Percentiles rank a stretch among this genome's conserved stretches.
Conservation (phyloP, 1,140 invertebrate species). For the Theocolax elegans region DNA sequence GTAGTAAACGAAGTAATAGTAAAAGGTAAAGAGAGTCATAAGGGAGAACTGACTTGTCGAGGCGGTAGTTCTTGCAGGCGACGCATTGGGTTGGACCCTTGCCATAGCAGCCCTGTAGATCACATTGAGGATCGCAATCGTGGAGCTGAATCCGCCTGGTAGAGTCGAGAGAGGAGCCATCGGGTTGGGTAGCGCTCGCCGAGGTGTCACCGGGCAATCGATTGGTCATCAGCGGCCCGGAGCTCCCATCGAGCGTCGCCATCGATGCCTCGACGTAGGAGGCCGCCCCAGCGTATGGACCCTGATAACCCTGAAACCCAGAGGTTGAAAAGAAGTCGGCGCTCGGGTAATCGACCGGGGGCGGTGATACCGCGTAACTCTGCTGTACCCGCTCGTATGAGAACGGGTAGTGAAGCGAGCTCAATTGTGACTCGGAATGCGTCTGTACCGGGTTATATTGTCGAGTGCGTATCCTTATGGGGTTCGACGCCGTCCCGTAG, state of each 20-base stretch:
- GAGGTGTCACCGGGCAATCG: slow-evolving; percentile 56
- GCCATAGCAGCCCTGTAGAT: slow-evolving; percentile 83
- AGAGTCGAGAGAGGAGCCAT: slow-evolving; percentile 60
- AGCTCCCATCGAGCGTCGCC: slow-evolving; percentile 75
- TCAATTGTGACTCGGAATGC: slow-evolving; percentile 59
- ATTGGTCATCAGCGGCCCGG: slow-evolving; percentile 58
- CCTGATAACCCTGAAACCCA: slow-evolving; percentile 76
- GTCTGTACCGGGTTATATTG: slow-evolving; percentile 68
- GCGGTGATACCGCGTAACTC: slow-evolving; percentile 59
- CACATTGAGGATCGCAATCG: slow-evolving; percentile 85
- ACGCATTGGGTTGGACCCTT: slow-evolving; percentile 83
- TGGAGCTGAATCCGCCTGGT: slow-evolving; percentile 75
- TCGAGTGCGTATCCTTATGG: slow-evolving; percentile 73
- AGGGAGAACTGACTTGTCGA: slow-evolving; percentile 78
- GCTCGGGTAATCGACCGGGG: slow-evolving; percentile 70
- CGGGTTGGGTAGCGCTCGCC: slow-evolving; percentile 5
- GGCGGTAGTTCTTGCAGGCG: slow-evolving; percentile 80
- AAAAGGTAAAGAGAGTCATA: neutral
- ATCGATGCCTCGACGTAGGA: slow-evolving; percentile 77
- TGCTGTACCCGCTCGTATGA: slow-evolving; percentile 47
- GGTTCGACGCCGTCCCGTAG: slow-evolving; percentile 88
- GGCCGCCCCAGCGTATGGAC: slow-evolving; percentile 75
- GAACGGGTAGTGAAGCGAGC: slow-evolving; percentile 57
- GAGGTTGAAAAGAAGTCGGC: slow-evolving; percentile 68
- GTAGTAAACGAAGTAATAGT: too few relatives aligned